Conservation (phyloP, 1,140 invertebrate species). For the Brachionus sp. region DNA sequence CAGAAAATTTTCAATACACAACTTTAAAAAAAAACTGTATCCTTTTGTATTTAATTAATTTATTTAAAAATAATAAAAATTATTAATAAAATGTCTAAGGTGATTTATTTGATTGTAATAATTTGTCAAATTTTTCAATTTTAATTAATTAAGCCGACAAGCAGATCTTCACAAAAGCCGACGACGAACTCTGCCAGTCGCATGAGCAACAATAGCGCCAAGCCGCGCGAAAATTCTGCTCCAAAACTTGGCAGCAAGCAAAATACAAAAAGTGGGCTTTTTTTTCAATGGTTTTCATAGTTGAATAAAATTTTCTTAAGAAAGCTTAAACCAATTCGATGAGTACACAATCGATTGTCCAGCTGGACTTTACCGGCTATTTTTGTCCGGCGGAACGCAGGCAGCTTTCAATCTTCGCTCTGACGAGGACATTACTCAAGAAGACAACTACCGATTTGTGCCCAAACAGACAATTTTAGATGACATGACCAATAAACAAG, state of each 20-base stretch:
- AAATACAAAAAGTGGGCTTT: neutral
- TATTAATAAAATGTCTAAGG: slow-evolving; percentile 3
- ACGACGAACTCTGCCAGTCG: neutral
- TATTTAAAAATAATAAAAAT: neutral
- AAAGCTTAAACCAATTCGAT: neutral
- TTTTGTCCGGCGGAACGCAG: slow-evolving; percentile 56
- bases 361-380: slow-evolving; percentile 54
- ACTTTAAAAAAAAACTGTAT: neutral
- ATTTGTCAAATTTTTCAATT: neutral
- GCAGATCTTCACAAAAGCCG: slow-evolving; percentile 23
- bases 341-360: slow-evolving; percentile 50
- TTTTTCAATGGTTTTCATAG: neutral
- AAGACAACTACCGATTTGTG: slow-evolving; percentile 49
- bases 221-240: neutral
- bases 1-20: neutral
- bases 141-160: neutral
- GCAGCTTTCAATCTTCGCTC: slow-evolving; percentile 53
- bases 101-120: neutral
- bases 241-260: neutral
- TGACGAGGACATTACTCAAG: slow-evolving; percentile 56
- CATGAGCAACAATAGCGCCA: neutral
- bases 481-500: slow-evolving; percentile 55
- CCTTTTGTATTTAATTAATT: neutral
- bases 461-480: slow-evolving; percentile 46
- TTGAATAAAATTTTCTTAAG: neutral